phyloP scores from a whole-genome alignment of 1,140 invertebrate species.

The Pectinophora gossypiella region DNA sequence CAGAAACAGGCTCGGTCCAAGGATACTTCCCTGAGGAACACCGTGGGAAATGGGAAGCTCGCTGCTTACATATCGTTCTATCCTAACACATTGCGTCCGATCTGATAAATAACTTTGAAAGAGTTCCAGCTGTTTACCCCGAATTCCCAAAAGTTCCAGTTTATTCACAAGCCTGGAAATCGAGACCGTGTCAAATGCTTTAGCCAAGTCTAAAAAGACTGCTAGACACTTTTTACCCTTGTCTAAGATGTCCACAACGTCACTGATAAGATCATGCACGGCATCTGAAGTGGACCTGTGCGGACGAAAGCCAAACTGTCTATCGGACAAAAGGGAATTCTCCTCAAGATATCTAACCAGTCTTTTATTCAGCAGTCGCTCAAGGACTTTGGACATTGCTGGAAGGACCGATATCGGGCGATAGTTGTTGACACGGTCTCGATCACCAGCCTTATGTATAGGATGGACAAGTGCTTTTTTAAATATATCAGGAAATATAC shows the following conservation, averaged over 20 bases:
- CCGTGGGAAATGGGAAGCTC: neutral
- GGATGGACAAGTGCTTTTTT: conserved; percentile 5
- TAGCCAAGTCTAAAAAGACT: conserved; percentile 9
- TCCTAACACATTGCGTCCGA: neutral
- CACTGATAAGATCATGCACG: neutral
- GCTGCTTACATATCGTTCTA: neutral
- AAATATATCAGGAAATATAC: conserved; percentile 1
- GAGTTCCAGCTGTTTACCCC: neutral
- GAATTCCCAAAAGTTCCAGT: neutral
- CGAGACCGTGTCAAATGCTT: conserved; percentile 12
- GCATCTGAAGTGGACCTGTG: conserved; percentile 5
- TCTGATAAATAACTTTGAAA: conserved; percentile 3
- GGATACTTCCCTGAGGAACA: conserved; percentile 4
- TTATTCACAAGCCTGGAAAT: neutral
- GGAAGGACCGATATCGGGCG: conserved; percentile 5
- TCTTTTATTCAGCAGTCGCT: conserved; percentile 10
- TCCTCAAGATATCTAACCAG: conserved; percentile 5
- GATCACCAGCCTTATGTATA: conserved; percentile 7
- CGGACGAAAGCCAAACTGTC: conserved; percentile 9
- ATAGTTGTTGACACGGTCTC: conserved; percentile 4
- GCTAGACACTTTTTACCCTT: neutral
- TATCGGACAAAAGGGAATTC: neutral
- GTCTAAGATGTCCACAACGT: conserved; percentile 8
- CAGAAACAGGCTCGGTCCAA: conserved; percentile 8
- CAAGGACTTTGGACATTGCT: conserved; percentile 7